These are phyloP conservation scores for Cheirogaleus major DNA, from an alignment of 2,797 vertebrate species.

Conservation along the genomic window DNA sequence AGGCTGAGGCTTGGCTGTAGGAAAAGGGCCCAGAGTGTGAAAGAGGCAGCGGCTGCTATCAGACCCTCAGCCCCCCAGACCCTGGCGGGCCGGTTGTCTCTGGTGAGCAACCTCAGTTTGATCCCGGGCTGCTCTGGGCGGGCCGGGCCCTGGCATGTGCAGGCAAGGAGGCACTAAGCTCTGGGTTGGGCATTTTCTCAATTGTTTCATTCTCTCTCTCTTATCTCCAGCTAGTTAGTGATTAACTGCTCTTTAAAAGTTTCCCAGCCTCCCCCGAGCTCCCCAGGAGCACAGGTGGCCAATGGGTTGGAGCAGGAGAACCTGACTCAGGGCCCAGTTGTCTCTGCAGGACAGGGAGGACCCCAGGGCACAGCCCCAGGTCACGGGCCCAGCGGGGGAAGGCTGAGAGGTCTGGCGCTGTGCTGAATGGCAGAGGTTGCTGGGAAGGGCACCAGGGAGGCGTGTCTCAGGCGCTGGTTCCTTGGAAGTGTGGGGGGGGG, in stretches of 20 bases:
- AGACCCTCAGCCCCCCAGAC: not conserved
- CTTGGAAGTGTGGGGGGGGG: not conserved
- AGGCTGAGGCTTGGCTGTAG: not conserved
- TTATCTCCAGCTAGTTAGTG: slow-evolving; percentile 79
- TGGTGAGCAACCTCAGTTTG: not conserved
- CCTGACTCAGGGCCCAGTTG: slow-evolving; percentile 43
- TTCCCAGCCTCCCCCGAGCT: slow-evolving; percentile 72
- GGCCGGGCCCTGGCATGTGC: slow-evolving; percentile 50
- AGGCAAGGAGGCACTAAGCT: slow-evolving; percentile 56
- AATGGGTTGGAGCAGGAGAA: slow-evolving; percentile 38
- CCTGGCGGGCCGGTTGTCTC: not conserved
- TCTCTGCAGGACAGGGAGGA: not conserved
- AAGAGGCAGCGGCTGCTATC: not conserved
- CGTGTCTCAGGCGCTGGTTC: not conserved
- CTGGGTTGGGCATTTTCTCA: slow-evolving; percentile 71
- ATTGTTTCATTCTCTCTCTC: slow-evolving; percentile 70
- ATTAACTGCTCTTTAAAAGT: slow-evolving; percentile 76
- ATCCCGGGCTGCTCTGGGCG: not conserved
- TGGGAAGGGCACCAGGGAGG: not conserved
- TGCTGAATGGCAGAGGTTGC: not conserved
- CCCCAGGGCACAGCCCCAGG: not conserved
- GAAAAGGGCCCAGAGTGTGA: not conserved
- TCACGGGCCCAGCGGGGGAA: not conserved
- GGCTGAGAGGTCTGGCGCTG: not conserved
- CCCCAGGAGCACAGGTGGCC: slow-evolving; percentile 67